These are phyloP conservation scores for Rousettus madagascariensis DNA, from an alignment of 2,797 vertebrate genomes.

Conservation along the genomic window DNA sequence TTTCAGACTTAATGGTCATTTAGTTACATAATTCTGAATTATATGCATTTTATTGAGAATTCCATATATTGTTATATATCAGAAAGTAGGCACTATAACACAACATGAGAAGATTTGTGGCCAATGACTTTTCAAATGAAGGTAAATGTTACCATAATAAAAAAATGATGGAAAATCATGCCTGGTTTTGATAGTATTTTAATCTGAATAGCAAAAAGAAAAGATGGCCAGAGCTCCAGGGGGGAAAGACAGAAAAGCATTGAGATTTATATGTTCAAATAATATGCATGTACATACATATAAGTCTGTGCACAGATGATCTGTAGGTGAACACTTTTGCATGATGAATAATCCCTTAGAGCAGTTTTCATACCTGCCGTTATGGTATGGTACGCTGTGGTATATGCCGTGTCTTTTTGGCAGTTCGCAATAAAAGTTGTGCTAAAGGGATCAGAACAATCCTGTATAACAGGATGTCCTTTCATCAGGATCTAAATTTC, in stretches of 20 bases:
- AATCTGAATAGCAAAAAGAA: slow-evolving; percentile 38
- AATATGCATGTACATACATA: background rate
- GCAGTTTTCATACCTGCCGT: background rate
- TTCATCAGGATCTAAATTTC: background rate
- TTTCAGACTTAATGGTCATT: slow-evolving; percentile 35
- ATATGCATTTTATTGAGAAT: slow-evolving; percentile 24
- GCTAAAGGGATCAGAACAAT: background rate
- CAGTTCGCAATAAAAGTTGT: background rate
- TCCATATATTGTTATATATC: slow-evolving; percentile 35
- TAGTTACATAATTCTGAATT: slow-evolving; percentile 46
- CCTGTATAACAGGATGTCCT: background rate
- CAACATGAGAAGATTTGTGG: slow-evolving; percentile 53
- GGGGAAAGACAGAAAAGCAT: background rate
- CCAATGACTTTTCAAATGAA: slow-evolving; percentile 46
- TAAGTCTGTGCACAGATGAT: background rate
- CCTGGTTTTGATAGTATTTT: slow-evolving; percentile 50
- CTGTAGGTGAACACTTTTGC: background rate
- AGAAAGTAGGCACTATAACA: slow-evolving; percentile 2
- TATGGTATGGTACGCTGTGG: background rate
- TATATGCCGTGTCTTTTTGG: background rate
- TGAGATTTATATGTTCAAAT: slow-evolving; percentile 48
- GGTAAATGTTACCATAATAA: slow-evolving; percentile 55
- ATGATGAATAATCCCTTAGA: slow-evolving; percentile 17
- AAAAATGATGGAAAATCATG: slow-evolving; percentile 46
- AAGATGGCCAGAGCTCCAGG: background rate